Base-by-base conservation (phyloP, 2,888 invertebrate genomes). In the Andrena praecox region DNA sequence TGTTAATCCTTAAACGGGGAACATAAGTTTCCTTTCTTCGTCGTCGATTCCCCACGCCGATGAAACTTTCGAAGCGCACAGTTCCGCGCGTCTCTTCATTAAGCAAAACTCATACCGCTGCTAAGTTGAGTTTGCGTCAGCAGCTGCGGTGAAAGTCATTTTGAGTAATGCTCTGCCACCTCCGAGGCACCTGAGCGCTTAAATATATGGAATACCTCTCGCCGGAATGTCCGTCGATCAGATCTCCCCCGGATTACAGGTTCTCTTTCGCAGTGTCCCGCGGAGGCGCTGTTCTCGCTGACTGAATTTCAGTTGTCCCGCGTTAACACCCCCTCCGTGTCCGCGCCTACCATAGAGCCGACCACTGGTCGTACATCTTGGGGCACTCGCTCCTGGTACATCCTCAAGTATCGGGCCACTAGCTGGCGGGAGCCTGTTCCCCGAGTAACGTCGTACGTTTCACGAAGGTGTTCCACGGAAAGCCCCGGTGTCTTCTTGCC, bases 361-460 rank as follows among this genome's bases (percentile, higher is more conserved):
- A 69, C 52, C 31, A 31, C 42, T 62, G 50, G 71, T 80, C 87
- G 80, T 87, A 85, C 66, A 83, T 87, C 83, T 79, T 35, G 16
- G n/a, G 56, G 31, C 69, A 80, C 80, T 77, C 74, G 82, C 76
- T 87, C 56, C 86, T 70, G 77, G 82, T 80, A 72, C 85, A 85
- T 80, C 80, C 33, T 76, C 71, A 27, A 64, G 82, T 69, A 74
- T 68, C 70, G 29, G 52, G 68, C 27, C 77, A 63, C 74, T 56
- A 67, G 81, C 74, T 56, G 63, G 81, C 81, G 68, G 80, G 63
- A 82, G 86, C 80, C 86, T 84, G 82, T 77, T 79, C 52, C 77
- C 54, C 79, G 20, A 63, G 77, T 68, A 80, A 64, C 84, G 73
- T 86, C 84, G 86, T 86, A 86, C 82, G 80, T 86, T 86, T 86